Evolutionary conservation across 1,140 invertebrate genomes (phyloP).

Genomic region (Dryas iulia): DNA sequence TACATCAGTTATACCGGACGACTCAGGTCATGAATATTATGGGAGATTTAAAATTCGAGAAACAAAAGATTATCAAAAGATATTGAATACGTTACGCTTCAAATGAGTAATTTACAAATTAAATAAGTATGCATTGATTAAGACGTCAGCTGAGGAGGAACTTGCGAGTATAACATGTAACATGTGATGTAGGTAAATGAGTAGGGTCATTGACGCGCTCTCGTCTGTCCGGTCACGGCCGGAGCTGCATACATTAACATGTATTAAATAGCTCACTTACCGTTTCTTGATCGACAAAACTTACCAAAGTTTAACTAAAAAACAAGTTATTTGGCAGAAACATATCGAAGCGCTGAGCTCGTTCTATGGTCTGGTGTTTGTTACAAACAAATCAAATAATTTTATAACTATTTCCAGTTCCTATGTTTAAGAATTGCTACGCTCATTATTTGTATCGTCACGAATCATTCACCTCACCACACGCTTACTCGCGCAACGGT

Average conservation of each 20-base stretch:
- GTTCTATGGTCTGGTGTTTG: neutral
- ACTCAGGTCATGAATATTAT: too few species aligned
- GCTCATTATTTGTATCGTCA: too few species aligned
- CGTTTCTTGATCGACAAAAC: neutral
- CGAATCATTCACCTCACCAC: too few species aligned
- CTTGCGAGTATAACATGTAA: neutral
- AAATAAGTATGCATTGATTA: neutral
- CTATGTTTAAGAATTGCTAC: neutral
- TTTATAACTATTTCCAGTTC: neutral
- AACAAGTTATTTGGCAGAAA: neutral
- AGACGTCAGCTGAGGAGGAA: too few species aligned
- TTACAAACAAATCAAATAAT: neutral
- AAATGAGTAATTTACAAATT: too few species aligned
- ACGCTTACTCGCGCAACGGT: too few species aligned
- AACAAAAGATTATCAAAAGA: too few species aligned
- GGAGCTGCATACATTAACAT: conserved; percentile 23
- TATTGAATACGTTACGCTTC: too few species aligned
- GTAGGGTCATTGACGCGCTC: conserved; percentile 9
- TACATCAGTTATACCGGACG: too few species aligned
- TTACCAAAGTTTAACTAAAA: neutral
- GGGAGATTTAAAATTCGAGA: too few species aligned
- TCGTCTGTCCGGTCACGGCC: conserved; percentile 2
- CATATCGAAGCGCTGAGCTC: neutral
- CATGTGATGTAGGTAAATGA: conserved; percentile 4
- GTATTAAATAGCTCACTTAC: conserved; percentile 7